Evolutionary conservation across 2,113 vertebrate genomes (phyloP), one percentile per base, ranked within the genome.

Genomic region (Neogobius melanostomus): DNA sequence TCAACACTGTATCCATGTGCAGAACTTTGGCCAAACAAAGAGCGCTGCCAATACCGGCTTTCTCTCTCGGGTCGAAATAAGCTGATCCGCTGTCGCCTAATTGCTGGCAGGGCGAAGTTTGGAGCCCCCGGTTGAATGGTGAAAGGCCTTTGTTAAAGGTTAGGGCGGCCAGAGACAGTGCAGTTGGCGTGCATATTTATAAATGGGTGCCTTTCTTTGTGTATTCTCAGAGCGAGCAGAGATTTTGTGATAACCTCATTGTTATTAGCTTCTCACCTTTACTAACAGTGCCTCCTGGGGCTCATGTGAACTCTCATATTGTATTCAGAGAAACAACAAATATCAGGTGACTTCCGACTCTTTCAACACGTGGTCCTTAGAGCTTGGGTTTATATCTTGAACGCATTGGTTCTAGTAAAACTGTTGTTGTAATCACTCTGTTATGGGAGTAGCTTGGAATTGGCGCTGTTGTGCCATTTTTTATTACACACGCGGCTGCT

Each of bases 161-260:
- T 73, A 57, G 21, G 57, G 63, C 36, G 43, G 62, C 21, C 21
- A 21, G 21, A 21, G 57, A 76, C 64, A 57, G 68, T 17, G 6
- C 14, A 66, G 69, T 74, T 74, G 14, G 57, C 61, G 64, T 66
- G 51, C 46, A 56, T 54, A 63, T 56, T 70, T 8, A 72, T 81
- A 78, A 86, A 68, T 70, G 60, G 69, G 69, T 57, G 53, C 56
- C 69, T 64, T 81, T 79, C 68, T 84, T 82, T 68, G 43, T 42
- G 56, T 2, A 54, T 43, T 66, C 62, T 62, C 48, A 72, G 28
- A 61, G 54, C 6, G 56, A 5, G 21, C 21, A 64, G 65, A 68
- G 50, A 72, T 71, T 68, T 66, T 53, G 21, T 61, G 63, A 76
- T 66, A 72, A 44, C 64, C 16, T 16, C 42, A 57, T 64, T 71